A percentile compares a stretch with the other conserved stretches of the same genome.
phyloP scores from a whole-genome alignment of 2,888 invertebrate genomes.

The Quadroppia sp. region DNA sequence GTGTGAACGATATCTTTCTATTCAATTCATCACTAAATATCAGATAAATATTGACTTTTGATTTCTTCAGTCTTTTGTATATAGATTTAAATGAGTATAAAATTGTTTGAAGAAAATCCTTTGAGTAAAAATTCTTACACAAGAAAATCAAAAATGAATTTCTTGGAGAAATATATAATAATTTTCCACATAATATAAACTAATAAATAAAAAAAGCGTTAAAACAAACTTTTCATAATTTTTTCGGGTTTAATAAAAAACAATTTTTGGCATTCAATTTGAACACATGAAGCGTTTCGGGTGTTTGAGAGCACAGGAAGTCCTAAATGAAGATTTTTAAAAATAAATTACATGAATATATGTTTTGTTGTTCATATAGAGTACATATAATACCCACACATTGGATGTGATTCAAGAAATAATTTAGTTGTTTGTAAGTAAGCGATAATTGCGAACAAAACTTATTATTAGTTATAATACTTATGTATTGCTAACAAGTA shows the following conservation, averaged over 20 bases:
- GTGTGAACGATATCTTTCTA: no score
- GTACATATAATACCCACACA: slow-evolving; percentile 24
- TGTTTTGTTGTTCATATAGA: no score
- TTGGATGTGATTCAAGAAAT: background rate
- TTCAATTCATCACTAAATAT: no score
- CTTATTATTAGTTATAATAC: slow-evolving; percentile 22
- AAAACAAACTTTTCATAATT: background rate
- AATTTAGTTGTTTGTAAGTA: slow-evolving; percentile 24
- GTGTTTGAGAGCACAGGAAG: slow-evolving; percentile 19
- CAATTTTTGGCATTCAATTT: slow-evolving; percentile 17
- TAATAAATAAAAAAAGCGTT: background rate
- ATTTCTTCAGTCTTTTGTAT: no score
- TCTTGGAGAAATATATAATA: background rate
- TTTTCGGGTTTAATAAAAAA: background rate
- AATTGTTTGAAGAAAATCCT: no score
- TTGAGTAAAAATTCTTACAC: no score
- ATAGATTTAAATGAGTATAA: no score
- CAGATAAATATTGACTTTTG: no score
- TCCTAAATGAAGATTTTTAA: slow-evolving; percentile 27
- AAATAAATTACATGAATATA: slow-evolving; percentile 19
- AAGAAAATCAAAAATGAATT: no score
- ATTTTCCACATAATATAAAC: background rate
- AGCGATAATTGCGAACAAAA: slow-evolving; percentile 31
- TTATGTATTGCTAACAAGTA: slow-evolving; percentile 28
- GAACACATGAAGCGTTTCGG: background rate